Evolutionary conservation across 1,140 invertebrate genomes (phyloP).

Genomic region (Nebria ingens): DNA sequence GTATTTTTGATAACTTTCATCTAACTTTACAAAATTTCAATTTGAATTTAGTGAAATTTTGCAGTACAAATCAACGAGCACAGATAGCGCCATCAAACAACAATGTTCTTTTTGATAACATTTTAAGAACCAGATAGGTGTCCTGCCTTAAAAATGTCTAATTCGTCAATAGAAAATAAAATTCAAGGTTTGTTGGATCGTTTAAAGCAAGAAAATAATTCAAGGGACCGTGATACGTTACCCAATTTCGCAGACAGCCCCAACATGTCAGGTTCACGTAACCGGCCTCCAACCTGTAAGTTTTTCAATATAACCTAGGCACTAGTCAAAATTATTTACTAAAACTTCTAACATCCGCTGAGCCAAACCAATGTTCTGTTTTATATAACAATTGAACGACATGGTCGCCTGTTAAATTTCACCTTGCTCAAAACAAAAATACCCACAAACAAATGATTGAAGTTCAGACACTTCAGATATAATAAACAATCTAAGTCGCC

Average conservation of each 20-base stretch:
- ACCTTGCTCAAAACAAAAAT: too few species aligned
- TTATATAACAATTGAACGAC: too few species aligned
- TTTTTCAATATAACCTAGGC: not conserved
- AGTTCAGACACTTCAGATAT: too few species aligned
- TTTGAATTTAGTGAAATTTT: not conserved
- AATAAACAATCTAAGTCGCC: too few species aligned
- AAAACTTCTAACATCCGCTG: too few species aligned
- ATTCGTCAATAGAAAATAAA: constrained; percentile 45
- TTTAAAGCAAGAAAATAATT: constrained; percentile 53
- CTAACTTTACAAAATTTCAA: too few species aligned
- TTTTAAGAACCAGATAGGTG: constrained; percentile 4
- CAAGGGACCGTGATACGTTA: constrained; percentile 19
- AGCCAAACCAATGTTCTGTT: too few species aligned
- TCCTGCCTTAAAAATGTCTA: constrained; percentile 21
- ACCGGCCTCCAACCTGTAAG: constrained; percentile 19
- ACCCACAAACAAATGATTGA: too few species aligned
- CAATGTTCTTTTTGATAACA: not conserved
- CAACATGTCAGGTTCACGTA: constrained; percentile 31
- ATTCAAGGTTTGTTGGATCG: constrained; percentile 52
- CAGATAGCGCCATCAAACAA: not conserved
- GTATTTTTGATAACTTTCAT: too few species aligned
- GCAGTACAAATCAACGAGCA: not conserved
- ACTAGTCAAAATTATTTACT: constrained; percentile 1
- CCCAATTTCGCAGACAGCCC: constrained; percentile 19
- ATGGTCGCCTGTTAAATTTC: too few species aligned